Evolutionary conservation across 2,113 vertebrate genomes (phyloP), one percentile per base, ranked within the genome.

Genomic region (Otus sunia): DNA sequence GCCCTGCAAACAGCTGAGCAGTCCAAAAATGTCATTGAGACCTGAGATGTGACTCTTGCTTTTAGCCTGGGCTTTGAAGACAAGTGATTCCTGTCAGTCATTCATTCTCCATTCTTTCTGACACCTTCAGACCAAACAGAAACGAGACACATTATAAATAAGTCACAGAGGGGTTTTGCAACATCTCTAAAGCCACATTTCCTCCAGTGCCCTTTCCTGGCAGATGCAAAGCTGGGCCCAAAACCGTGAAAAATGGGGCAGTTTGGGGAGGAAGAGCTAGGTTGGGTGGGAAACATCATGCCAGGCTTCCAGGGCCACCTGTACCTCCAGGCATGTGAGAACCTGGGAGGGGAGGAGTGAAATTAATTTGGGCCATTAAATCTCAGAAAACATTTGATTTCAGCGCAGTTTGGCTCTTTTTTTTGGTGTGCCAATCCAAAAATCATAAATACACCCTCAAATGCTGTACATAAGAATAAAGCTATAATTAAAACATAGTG

Each of bases 401-500:
- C 56, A 6, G 10, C 3, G 2, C 1, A 3, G 23, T 76, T 86
- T 50, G 45, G 23, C 7, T n/a, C 55, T 77, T 37, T 30, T 29
- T 30, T 41, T 56, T 32, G 5, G 32, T 81, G 66, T 39, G 58
- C 60, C 2, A 12, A 93, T 92, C 52, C 13, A 26, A 90, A 96
- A 90, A 56, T 75, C 86, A 92, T 39, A 82, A 90, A 86, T 88
- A 86, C 75, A 92, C 82, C 79, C 78, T 93, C 2, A 4, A 94
- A 92, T 39, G 39, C 39, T 39, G 39, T 39, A 39, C 50, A 67
- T 36, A 56, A 89, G 64, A 71, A 84, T 87, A 94, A 95, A 95
- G 76, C 83, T 96, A 91, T 89, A 95, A 96, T 94, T 96, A 97
- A 97, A 94, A 83, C 74, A 30, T 8, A 69, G 91, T 71, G 83